Percentiles rank a stretch among this genome's conserved stretches.
Conservation (phyloP, 2,888 invertebrate species). For the Homarus gammarus region DNA sequence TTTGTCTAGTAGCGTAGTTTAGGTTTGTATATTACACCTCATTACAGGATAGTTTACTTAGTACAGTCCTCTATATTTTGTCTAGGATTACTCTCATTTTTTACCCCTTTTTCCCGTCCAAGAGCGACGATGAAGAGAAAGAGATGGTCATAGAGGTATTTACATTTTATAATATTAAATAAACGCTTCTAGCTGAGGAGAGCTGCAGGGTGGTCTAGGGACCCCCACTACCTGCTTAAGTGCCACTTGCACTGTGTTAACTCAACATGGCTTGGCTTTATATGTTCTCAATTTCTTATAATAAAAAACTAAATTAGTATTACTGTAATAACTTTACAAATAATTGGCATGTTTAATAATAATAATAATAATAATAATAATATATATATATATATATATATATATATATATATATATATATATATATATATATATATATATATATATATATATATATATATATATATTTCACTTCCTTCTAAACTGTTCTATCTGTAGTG, state of each 20-base stretch:
- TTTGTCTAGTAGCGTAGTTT: neutral
- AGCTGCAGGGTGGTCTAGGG: neutral
- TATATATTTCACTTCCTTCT: no score
- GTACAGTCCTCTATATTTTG: neutral
- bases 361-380: neutral
- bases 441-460: constrained; percentile 25
- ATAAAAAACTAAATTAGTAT: neutral
- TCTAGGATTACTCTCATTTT: constrained; percentile 6
- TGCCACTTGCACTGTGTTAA: neutral
- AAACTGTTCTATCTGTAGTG: no score
- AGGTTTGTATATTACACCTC: neutral
- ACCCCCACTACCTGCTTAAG: neutral
- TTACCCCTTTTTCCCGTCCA: neutral
- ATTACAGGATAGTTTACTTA: neutral
- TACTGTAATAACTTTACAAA: no score
- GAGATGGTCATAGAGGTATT: constrained; percentile 1
- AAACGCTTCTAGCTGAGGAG: neutral
- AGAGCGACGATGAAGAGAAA: constrained; percentile 3
- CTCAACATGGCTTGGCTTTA: no score
- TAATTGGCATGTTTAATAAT: no score
- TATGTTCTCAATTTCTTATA: neutral
- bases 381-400: constrained; percentile 20
- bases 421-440: constrained; percentile 28
- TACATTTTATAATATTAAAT: neutral
- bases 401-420: constrained; percentile 41